These are phyloP conservation scores for Fratercula arctica DNA, from an alignment of 2,797 vertebrate genomes.

Conservation along the genomic window DNA sequence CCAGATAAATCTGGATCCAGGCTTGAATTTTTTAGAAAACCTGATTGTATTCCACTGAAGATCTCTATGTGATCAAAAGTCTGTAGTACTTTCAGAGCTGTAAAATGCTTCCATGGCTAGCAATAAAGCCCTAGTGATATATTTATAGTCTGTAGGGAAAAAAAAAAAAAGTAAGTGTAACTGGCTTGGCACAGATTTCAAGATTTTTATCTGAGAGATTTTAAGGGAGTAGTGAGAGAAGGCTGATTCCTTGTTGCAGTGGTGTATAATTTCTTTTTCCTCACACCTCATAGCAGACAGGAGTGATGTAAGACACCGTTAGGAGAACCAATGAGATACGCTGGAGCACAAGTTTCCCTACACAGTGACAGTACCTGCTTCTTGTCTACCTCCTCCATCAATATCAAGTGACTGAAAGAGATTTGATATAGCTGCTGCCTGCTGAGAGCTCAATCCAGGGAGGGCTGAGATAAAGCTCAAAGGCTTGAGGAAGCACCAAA, in stretches of 20 bases:
- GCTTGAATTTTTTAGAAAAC: neutral
- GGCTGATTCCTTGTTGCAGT: neutral
- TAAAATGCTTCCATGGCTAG: neutral
- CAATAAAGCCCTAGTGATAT: neutral
- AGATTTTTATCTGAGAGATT: neutral
- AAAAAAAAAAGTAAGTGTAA: neutral
- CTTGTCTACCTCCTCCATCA: neutral
- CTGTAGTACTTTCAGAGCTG: neutral
- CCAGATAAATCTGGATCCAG: neutral
- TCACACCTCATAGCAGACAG: neutral
- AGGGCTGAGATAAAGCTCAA: conserved; percentile 31
- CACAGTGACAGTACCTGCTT: neutral
- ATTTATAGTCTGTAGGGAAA: neutral
- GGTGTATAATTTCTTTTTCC: neutral
- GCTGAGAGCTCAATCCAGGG: neutral
- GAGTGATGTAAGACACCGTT: neutral
- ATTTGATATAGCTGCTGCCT: neutral
- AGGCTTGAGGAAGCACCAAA: conserved; percentile 50
- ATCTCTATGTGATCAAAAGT: neutral
- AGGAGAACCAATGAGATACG: neutral
- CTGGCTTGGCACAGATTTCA: neutral
- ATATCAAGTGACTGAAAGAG: neutral
- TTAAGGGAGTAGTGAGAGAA: neutral
- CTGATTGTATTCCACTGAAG: neutral
- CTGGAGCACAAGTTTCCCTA: neutral